phyloP scores from a whole-genome alignment of 2,113 vertebrate genomes.

The Ctenodactylus gundi region DNA sequence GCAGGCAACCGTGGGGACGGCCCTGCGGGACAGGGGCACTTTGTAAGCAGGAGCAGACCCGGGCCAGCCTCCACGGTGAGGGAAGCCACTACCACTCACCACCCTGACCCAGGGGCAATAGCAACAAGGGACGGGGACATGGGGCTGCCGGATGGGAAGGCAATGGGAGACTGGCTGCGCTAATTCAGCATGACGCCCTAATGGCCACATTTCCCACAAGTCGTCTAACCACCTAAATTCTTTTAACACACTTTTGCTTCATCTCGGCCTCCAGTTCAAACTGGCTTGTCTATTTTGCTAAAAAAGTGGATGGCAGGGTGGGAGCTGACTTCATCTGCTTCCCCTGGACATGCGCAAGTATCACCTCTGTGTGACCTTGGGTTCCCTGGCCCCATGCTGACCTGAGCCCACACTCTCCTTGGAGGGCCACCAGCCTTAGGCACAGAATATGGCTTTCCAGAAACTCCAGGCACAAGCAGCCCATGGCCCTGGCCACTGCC shows the following conservation, averaged over 20 bases:
- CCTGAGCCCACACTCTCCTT: not conserved
- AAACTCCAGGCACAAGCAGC: too few species aligned
- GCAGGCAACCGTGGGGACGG: too few species aligned
- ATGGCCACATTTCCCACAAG: conserved; percentile 87
- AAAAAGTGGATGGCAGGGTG: not conserved
- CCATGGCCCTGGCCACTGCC: too few species aligned
- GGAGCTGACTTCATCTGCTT: not conserved
- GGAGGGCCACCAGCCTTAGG: not conserved
- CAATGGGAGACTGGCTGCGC: conserved; percentile 88
- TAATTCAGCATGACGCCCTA: conserved; percentile 88
- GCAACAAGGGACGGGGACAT: not conserved
- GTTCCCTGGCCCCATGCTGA: not conserved
- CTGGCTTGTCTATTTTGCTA: not conserved
- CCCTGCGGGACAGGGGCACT: too few species aligned
- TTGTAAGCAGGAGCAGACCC: too few species aligned
- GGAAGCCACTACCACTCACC: too few species aligned
- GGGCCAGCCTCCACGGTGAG: not conserved
- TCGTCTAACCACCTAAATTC: conserved; percentile 84
- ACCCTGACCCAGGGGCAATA: too few species aligned
- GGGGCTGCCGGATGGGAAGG: conserved; percentile 59
- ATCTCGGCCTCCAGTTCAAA: conserved; percentile 66
- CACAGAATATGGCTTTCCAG: not conserved
- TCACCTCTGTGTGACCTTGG: not conserved
- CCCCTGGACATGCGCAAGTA: not conserved
- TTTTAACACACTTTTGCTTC: conserved; percentile 76